A percentile compares a stretch with the other conserved stretches of the same genome.
These are phyloP conservation scores for Carpatolechia fugitivella DNA, from an alignment of 2,888 invertebrate genomes.

Conservation along the genomic window DNA sequence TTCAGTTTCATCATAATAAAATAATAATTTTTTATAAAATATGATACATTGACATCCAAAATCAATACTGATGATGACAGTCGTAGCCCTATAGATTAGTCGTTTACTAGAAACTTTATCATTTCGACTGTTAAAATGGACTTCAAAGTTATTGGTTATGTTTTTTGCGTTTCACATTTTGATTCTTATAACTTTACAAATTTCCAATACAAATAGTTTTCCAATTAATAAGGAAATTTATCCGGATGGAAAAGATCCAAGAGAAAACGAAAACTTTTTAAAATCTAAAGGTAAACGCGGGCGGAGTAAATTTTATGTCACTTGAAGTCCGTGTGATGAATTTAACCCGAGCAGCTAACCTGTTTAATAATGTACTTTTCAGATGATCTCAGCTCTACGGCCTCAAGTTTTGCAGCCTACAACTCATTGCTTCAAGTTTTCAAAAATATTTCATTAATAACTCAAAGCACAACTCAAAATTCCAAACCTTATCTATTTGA, in stretches of 20 bases:
- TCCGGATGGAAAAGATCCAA: slow-evolving; percentile 20
- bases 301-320: no score
- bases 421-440: slow-evolving; percentile 32
- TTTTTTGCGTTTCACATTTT: slow-evolving; percentile 58
- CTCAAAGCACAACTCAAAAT: slow-evolving; percentile 32
- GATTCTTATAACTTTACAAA: slow-evolving; percentile 40
- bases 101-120: slow-evolving; percentile 7
- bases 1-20: slow-evolving; percentile 60
- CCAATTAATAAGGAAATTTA: slow-evolving; percentile 25
- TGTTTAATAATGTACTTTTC: slow-evolving; percentile 18
- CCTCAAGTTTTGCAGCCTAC: slow-evolving; percentile 22
- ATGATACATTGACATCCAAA: slow-evolving; percentile 28
- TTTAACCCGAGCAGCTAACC: background rate
- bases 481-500: slow-evolving; percentile 54
- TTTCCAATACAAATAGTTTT: slow-evolving; percentile 35
- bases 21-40: slow-evolving; percentile 34
- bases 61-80: slow-evolving; percentile 29
- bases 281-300: slow-evolving; percentile 32
- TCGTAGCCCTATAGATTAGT: slow-evolving; percentile 24
- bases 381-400: slow-evolving; percentile 31
- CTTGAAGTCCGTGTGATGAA: background rate
- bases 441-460: slow-evolving; percentile 27
- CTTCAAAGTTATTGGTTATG: slow-evolving; percentile 57
- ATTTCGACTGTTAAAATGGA: slow-evolving; percentile 44
- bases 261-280: slow-evolving; percentile 22